Conservation (phyloP, 2,888 invertebrate genomes). For the Nipponacmea schrenckii region DNA sequence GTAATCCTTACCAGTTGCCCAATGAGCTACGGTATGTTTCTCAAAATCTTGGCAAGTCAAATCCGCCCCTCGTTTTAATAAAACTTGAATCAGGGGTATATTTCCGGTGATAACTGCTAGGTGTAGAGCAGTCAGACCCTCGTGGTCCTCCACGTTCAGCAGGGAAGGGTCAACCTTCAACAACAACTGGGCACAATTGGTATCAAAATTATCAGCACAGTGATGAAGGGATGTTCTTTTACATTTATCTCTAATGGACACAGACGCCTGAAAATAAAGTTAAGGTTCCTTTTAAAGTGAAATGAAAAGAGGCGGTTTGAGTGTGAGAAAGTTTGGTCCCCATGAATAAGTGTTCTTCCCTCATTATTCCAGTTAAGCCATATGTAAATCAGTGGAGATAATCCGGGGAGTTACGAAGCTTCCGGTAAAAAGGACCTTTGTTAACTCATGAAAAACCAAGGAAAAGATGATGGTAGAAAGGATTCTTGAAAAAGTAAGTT, state of each 20-base stretch:
- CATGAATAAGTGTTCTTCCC: too few species aligned
- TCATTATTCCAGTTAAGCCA: too few species aligned
- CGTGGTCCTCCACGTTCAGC: constrained; percentile 73
- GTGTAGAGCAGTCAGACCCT: constrained; percentile 94
- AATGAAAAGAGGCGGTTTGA: too few species aligned
- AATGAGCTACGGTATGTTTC: constrained; percentile 94
- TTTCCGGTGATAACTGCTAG: constrained; percentile 78
- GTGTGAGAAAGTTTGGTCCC: too few species aligned
- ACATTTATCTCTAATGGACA: constrained; percentile 42
- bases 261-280: constrained; percentile 39
- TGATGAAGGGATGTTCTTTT: constrained; percentile 86
- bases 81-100: constrained; percentile 74
- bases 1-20: constrained; percentile 86
- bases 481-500: too few species aligned
- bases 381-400: too few species aligned
- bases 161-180: constrained; percentile 80
- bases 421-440: too few species aligned
- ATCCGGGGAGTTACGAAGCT: too few species aligned
- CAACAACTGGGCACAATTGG: constrained; percentile 78
- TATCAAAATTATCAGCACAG: constrained; percentile 78
- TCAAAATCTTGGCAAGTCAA: constrained; percentile 92
- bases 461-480: too few species aligned
- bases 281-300: too few species aligned
- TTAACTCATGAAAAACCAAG: too few species aligned
- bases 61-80: constrained; percentile 88